Conservation (phyloP, 2,888 invertebrate species). For the Xiphydria camelus region DNA sequence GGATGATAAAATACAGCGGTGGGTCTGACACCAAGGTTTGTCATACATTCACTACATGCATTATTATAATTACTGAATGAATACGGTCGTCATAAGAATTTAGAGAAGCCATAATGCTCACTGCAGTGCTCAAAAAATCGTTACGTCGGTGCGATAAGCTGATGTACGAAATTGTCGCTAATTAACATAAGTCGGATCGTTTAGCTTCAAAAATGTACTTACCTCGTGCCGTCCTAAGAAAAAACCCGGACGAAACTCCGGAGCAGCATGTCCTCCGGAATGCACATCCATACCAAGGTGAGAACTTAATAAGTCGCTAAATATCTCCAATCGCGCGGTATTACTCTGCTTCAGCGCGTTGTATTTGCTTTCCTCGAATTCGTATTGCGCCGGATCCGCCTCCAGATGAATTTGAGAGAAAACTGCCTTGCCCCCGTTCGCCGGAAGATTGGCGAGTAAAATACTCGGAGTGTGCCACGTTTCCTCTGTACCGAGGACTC, state of each 20-base stretch:
- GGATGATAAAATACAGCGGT: no score
- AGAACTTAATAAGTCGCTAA: slow-evolving; percentile 73
- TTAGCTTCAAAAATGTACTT: no score
- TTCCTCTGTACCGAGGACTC: slow-evolving; percentile 80
- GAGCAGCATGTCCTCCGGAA: slow-evolving; percentile 32
- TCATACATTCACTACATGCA: no score
- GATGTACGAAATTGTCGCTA: neutral
- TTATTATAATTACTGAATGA: no score
- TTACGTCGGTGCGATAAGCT: no score
- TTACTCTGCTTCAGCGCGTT: slow-evolving; percentile 66
- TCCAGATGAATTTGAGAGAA: slow-evolving; percentile 86
- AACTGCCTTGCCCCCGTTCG: slow-evolving; percentile 73
- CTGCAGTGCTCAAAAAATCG: no score
- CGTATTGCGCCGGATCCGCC: slow-evolving; percentile 72
- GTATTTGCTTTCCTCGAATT: slow-evolving; percentile 65
- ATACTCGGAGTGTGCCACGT: slow-evolving; percentile 87
- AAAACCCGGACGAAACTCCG: slow-evolving; percentile 67
- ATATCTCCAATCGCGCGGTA: slow-evolving; percentile 75
- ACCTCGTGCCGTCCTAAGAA: slow-evolving; percentile 85
- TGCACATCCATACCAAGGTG: slow-evolving; percentile 70
- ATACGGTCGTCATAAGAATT: no score
- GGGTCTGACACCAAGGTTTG: no score
- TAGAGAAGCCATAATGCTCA: no score
- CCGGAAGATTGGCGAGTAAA: slow-evolving; percentile 69
- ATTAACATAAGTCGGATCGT: no score